These are phyloP conservation scores for Epinotia brunnichana DNA, from an alignment of 2,888 invertebrate genomes.

Conservation along the genomic window DNA sequence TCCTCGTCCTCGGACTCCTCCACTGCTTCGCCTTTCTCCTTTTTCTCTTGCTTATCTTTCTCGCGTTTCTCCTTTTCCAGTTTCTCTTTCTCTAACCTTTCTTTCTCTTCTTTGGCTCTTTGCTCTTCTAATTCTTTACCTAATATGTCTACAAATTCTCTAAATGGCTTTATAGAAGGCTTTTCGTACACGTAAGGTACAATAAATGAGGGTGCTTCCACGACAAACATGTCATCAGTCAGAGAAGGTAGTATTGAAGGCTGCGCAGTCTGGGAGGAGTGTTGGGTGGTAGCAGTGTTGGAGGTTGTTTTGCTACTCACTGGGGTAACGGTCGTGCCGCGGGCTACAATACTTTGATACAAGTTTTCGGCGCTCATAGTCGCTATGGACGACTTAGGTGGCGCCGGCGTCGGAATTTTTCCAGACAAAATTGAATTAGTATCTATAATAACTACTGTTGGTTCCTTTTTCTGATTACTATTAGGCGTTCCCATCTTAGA, in stretches of 20 bases:
- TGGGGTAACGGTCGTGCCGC: constrained; percentile 74
- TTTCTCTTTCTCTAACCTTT: constrained; percentile 63
- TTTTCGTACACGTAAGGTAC: constrained; percentile 97
- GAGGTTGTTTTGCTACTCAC: constrained; percentile 59
- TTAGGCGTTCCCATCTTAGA: constrained; percentile 53
- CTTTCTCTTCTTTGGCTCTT: constrained; percentile 82
- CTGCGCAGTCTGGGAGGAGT: constrained; percentile 74
- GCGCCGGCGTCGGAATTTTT: constrained; percentile 82
- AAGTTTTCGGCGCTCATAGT: constrained; percentile 85
- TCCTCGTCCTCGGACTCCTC: constrained; percentile 56
- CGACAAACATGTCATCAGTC: constrained; percentile 96
- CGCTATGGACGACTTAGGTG: constrained; percentile 72
- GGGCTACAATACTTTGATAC: constrained; percentile 81
- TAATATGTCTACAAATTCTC: constrained; percentile 87
- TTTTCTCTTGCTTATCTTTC: constrained; percentile 57
- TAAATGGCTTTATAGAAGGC: constrained; percentile 90
- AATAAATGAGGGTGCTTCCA: constrained; percentile 96
- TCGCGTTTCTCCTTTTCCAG: constrained; percentile 65
- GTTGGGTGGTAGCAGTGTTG: constrained; percentile 59
- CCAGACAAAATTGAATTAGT: constrained; percentile 88
- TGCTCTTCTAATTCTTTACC: constrained; percentile 86
- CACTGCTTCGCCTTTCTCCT: constrained; percentile 61
- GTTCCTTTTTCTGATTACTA: constrained; percentile 85
- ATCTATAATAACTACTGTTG: constrained; percentile 90
- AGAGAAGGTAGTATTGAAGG: constrained; percentile 90